These are phyloP conservation scores for Origma solitaria DNA, from an alignment of 2,113 vertebrate genomes.

Conservation along the genomic window DNA sequence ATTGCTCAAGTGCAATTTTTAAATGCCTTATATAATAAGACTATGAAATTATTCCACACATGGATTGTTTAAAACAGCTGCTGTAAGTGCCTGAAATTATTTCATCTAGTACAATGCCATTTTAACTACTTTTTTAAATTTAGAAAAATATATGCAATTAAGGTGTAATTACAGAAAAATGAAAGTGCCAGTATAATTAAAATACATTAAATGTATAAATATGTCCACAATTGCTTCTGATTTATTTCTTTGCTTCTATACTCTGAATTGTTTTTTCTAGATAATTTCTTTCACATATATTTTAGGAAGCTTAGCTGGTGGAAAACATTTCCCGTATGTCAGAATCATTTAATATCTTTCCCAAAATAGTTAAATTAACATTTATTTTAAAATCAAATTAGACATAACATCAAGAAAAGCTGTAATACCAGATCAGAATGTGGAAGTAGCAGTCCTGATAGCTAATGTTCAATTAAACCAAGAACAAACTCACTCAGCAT, in stretches of 20 bases:
- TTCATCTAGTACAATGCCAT: constrained; percentile 45
- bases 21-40: constrained; percentile 57
- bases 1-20: constrained; percentile 44
- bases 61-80: constrained; percentile 55
- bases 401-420: not conserved
- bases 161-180: constrained; percentile 72
- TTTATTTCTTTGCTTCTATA: constrained; percentile 9
- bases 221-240: not conserved
- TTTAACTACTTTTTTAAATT: constrained; percentile 74
- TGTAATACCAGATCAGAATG: not conserved
- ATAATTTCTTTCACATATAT: not conserved
- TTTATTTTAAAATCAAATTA: constrained; percentile 27
- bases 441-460: not conserved
- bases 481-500: not conserved
- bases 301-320: not conserved
- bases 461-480: not conserved
- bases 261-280: not conserved
- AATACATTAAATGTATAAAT: constrained; percentile 36
- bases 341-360: not conserved
- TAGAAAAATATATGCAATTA: constrained; percentile 73
- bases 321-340: not conserved
- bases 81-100: constrained; percentile 52
- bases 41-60: constrained; percentile 65
- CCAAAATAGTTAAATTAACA: constrained; percentile 28
- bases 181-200: constrained; percentile 65